Evolutionary conservation across 1,140 invertebrate species (phyloP).

Genomic region (Caerostris darwini): DNA sequence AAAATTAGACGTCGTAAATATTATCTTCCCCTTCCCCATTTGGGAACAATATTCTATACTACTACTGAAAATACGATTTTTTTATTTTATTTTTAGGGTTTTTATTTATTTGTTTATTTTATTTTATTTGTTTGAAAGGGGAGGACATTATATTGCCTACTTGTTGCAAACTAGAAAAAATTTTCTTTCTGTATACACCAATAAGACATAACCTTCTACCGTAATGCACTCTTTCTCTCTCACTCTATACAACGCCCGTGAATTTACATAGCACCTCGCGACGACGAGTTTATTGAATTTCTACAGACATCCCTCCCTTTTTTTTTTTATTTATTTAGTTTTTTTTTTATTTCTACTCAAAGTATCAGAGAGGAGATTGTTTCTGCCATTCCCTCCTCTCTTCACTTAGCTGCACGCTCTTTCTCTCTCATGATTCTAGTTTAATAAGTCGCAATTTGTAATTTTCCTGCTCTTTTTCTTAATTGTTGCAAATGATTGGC

Average conservation of each 20-base stretch:
- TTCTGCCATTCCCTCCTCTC: background rate
- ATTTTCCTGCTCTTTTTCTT: background rate
- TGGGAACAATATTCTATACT: background rate
- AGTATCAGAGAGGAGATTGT: background rate
- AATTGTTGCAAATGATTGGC: background rate
- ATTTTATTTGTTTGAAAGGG: background rate
- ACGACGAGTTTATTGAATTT: conserved; percentile 53
- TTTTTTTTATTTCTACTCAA: too few relatives aligned
- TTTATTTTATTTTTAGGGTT: background rate
- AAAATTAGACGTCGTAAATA: background rate
- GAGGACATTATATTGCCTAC: conserved; percentile 44
- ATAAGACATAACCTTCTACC: conserved; percentile 6
- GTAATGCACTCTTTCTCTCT: background rate
- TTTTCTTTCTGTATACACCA: background rate
- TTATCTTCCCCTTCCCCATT: background rate
- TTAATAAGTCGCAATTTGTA: conserved; percentile 47
- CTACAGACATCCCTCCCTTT: background rate
- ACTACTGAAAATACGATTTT: background rate
- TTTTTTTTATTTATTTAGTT: background rate
- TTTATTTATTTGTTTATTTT: too few relatives aligned
- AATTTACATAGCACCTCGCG: conserved; percentile 50
- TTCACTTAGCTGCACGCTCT: too few relatives aligned
- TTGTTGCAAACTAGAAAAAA: conserved; percentile 36
- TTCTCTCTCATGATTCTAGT: conserved; percentile 15
- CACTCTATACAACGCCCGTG: conserved; percentile 35